phyloP scores from a whole-genome alignment of 1,140 invertebrate species.

The Drosophila yakuba region DNA sequence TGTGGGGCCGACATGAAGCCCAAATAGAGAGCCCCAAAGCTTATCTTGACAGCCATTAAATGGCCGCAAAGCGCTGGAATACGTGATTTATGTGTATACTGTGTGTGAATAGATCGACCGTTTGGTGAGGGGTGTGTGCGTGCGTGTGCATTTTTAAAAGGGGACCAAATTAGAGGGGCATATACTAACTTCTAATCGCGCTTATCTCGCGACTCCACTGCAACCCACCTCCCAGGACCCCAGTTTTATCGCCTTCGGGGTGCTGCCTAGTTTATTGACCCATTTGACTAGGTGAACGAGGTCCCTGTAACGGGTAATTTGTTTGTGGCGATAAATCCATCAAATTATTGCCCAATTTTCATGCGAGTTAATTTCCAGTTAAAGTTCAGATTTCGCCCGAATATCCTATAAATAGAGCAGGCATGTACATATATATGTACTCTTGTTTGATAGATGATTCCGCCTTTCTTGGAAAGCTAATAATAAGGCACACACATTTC shows the following conservation, averaged over 20 bases:
- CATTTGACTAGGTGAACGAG: slow-evolving; percentile 60
- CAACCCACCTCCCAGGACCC: slow-evolving; percentile 19
- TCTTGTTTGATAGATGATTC: slow-evolving; percentile 67
- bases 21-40: slow-evolving; percentile 44
- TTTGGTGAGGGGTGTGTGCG: slow-evolving; percentile 9
- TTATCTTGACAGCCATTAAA: slow-evolving; percentile 82
- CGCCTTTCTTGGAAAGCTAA: slow-evolving; percentile 40
- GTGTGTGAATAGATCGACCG: slow-evolving; percentile 22
- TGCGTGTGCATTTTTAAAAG: slow-evolving; percentile 67
- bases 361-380: slow-evolving; percentile 77
- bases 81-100: slow-evolving; percentile 56
- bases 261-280: slow-evolving; percentile 74
- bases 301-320: slow-evolving; percentile 52
- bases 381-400: slow-evolving; percentile 54
- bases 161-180: slow-evolving; percentile 20
- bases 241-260: slow-evolving; percentile 67
- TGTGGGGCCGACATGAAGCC: slow-evolving; percentile 1
- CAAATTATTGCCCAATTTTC: slow-evolving; percentile 59
- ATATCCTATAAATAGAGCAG: slow-evolving; percentile 57
- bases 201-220: slow-evolving; percentile 64
- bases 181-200: slow-evolving; percentile 61
- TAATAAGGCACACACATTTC: slow-evolving; percentile 48
- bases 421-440: slow-evolving; percentile 17
- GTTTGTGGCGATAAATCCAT: slow-evolving; percentile 67
- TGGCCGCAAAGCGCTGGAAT: slow-evolving; percentile 73